A percentile compares a stretch with the other conserved stretches of the same genome.
These are phyloP conservation scores for Gila robusta DNA, from an alignment of 2,797 vertebrate species.

Conservation along the genomic window DNA sequence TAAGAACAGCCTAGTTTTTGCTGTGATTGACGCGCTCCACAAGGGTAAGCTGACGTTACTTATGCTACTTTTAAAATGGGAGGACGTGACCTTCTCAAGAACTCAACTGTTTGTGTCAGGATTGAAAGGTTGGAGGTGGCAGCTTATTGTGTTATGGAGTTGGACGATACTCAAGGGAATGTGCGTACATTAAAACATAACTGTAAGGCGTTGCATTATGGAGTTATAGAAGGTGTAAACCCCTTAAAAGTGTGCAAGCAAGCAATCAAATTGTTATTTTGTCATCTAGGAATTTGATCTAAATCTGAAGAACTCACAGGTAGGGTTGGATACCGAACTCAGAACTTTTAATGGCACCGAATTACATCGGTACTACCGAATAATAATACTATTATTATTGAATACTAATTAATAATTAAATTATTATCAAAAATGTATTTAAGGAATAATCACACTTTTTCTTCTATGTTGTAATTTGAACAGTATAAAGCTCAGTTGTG, in stretches of 20 bases:
- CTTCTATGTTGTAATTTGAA: too few species aligned
- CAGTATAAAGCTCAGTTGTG: too few species aligned
- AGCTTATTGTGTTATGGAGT: neutral
- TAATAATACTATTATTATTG: too few species aligned
- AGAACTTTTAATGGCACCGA: too few species aligned
- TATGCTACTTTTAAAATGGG: conserved; percentile 71
- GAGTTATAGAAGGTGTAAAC: neutral
- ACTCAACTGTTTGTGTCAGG: conserved; percentile 38
- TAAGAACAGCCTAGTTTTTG: conserved; percentile 65
- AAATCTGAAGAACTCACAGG: neutral
- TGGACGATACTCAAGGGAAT: neutral
- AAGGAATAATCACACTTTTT: too few species aligned
- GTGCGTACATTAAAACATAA: neutral
- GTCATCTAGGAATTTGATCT: neutral
- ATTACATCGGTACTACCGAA: too few species aligned
- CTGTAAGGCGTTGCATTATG: too few species aligned
- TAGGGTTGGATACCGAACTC: too few species aligned
- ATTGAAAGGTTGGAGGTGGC: neutral
- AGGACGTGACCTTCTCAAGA: conserved; percentile 61
- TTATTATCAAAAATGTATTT: too few species aligned
- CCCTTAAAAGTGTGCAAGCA: neutral
- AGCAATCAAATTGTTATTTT: neutral
- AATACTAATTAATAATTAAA: too few species aligned
- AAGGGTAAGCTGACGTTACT: conserved; percentile 59
- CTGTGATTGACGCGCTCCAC: conserved; percentile 53